A percentile compares a stretch with the other conserved stretches of the same genome.
These are phyloP conservation scores for Phrynocephalus versicolor DNA, from an alignment of 2,113 vertebrate species.

Conservation along the genomic window DNA sequence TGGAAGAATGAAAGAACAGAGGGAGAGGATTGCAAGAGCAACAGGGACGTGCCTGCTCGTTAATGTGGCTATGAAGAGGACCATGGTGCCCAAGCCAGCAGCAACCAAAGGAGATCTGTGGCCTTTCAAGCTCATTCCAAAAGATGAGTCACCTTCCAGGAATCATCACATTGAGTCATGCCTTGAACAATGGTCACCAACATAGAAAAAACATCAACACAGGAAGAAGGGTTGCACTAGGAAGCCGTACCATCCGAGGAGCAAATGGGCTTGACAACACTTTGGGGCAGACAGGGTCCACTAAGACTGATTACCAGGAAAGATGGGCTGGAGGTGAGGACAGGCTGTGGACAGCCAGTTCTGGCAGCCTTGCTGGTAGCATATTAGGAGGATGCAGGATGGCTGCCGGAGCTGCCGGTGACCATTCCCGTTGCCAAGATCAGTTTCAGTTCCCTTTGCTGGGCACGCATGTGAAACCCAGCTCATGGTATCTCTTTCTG, in stretches of 20 bases:
- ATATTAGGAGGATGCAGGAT: background rate
- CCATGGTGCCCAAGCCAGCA: background rate
- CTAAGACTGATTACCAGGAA: background rate
- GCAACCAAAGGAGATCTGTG: background rate
- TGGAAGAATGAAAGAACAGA: slow-evolving; percentile 41
- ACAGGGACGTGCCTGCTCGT: slow-evolving; percentile 39
- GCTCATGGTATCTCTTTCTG: background rate
- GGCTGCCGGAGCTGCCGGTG: background rate
- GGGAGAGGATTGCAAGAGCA: slow-evolving; percentile 13
- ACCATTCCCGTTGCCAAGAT: background rate
- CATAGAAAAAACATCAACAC: fast-evolving
- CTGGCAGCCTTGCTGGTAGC: background rate
- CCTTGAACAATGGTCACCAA: background rate
- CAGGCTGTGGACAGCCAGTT: background rate
- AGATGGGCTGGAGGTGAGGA: background rate
- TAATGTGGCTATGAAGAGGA: background rate
- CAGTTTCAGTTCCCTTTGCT: background rate
- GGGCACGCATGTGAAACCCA: no score
- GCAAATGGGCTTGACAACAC: background rate
- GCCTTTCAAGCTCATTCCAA: background rate
- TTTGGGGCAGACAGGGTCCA: background rate
- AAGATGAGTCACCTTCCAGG: background rate
- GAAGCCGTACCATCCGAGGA: fast-evolving
- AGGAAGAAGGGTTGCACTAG: background rate
- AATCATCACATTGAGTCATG: background rate